Conservation (phyloP, 2,113 vertebrate genomes). For the Shinisaurus crocodilurus region DNA sequence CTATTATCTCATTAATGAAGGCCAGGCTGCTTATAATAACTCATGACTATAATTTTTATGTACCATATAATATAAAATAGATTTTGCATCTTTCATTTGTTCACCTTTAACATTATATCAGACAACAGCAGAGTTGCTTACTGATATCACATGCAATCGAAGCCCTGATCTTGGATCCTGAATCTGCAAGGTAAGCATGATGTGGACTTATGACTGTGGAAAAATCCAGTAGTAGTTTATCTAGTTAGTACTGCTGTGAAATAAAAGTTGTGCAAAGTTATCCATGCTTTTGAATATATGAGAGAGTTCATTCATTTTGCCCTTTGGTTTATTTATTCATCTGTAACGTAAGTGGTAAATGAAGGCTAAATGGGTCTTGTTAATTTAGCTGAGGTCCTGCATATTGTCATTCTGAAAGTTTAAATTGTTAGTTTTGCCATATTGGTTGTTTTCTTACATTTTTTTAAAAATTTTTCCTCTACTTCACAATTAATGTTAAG, state of each 20-base stretch:
- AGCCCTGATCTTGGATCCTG: slow-evolving; percentile 94
- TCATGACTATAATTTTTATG: not conserved
- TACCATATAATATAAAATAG: not conserved
- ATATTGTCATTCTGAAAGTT: not conserved
- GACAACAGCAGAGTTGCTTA: slow-evolving; percentile 97
- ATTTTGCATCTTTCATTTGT: slow-evolving; percentile 14
- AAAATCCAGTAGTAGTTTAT: slow-evolving; percentile 16
- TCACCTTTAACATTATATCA: slow-evolving; percentile 70
- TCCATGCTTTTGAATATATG: not conserved
- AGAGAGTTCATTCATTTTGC: not conserved
- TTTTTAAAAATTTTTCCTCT: not conserved
- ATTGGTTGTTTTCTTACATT: not conserved
- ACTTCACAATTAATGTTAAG: not conserved
- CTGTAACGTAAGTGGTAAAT: not conserved
- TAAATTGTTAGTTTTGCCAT: not conserved
- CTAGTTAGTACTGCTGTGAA: not conserved
- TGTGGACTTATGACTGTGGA: slow-evolving; percentile 28
- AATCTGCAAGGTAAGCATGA: slow-evolving; percentile 87
- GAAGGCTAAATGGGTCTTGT: not conserved
- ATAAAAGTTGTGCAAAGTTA: not conserved
- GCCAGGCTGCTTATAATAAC: not conserved
- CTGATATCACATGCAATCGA: slow-evolving; percentile 94
- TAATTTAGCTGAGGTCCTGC: not conserved
- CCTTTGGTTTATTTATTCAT: not conserved
- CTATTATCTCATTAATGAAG: not conserved